Base-by-base conservation (phyloP, 2,113 vertebrate species). In the Mustelus asterias region DNA sequence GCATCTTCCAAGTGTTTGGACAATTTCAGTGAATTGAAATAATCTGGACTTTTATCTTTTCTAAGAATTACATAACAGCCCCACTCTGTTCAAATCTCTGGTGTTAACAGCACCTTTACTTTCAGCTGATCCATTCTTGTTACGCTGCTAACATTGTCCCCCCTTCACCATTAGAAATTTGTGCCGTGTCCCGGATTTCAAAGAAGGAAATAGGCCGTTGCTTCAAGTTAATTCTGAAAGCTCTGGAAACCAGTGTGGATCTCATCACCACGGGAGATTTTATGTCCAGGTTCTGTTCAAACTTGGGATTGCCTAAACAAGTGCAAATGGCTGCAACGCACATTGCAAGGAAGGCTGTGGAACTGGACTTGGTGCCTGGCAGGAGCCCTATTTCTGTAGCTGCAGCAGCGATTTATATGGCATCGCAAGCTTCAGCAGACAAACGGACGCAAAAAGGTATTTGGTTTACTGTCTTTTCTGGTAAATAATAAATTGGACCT, bases 191-290 rank as follows among this genome's bases (percentile, higher is more conserved):
- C 96, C 98, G 99, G 96, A 99, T 99, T 97, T 99, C 99, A 54
- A 99, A 99, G 97, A 99, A 99, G 96, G 99, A 99, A 98, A 99
- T 99, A 67, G 99, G 99, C 9, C 98, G 99, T n/a, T 99, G 99
- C 97, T 99, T 99, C 96, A 99, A 99, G 96, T 98, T 99, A 60
- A 99, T 99, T 97, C 97, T 99, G 97, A 99, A 99, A 97, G 99
- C 99, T 22, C 97, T 99, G 83, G 99, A 99, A 98, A 99, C 99
- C 70, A 99, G 99, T 26, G 99, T 99, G 96, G 99, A 99, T 97
- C 98, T 99, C 96, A 99, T 99, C 97, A 99, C 99, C 96, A 99
- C 99, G 0, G 99, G 99, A 94, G 99, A 99, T 97, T 99, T 99
- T 97, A 99, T 99, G 99, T 99, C 99, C 94, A 98, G 99, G 72